Evolutionary conservation across 1,140 invertebrate species (phyloP).

Genomic region (Megalonaias nervosa): DNA sequence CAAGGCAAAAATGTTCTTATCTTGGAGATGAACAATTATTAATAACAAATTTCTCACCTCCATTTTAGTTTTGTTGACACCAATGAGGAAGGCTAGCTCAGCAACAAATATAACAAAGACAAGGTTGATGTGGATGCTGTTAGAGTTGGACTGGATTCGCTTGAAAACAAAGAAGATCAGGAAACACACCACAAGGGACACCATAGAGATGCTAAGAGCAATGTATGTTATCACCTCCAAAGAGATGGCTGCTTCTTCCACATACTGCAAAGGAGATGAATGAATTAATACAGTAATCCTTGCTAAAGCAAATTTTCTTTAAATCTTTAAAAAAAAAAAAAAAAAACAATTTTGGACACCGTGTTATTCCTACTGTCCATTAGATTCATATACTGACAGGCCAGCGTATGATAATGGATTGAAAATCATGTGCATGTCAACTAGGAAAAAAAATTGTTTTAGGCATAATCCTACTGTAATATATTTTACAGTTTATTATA

Average conservation of each 20-base stretch:
- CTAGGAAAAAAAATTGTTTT: no score
- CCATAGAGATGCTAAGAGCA: conserved; percentile 82
- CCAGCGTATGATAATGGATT: no score
- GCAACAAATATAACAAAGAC: conserved; percentile 90
- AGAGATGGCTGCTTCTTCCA: conserved; percentile 79
- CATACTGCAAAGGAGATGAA: conserved; percentile 67
- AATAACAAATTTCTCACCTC: conserved; percentile 67
- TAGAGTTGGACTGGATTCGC: conserved; percentile 89
- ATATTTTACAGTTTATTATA: no score
- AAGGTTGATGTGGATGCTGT: conserved; percentile 94
- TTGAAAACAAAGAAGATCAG: conserved; percentile 85
- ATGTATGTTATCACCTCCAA: conserved; percentile 77
- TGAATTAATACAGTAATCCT: background rate
- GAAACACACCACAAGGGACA: conserved; percentile 78
- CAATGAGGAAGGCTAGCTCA: conserved; percentile 84
- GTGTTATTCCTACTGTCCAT: no score
- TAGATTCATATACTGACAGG: no score
- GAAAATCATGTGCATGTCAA: no score
- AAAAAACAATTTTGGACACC: no score
- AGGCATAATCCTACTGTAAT: no score
- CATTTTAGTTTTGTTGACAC: conserved; percentile 73
- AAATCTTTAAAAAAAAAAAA: no score
- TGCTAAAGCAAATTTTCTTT: background rate
- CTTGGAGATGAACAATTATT: no score
- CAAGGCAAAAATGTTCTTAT: background rate